Evolutionary conservation across 2,888 invertebrate species (phyloP).

Genomic region (Limnephilus lunatus): DNA sequence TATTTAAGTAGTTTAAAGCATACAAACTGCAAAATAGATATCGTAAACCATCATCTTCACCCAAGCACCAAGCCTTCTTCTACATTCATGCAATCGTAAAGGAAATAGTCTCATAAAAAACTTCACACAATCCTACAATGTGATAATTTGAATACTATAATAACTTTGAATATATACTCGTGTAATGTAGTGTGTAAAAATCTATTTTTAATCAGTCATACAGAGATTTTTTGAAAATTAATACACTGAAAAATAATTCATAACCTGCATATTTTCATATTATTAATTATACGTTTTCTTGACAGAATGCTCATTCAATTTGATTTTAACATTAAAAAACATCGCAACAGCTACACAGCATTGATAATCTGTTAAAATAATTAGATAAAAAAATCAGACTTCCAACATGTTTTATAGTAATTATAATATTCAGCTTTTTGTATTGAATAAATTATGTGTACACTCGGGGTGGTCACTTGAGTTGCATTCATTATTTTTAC

Average conservation of each 20-base stretch:
- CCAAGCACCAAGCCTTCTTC: background rate
- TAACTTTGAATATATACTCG: background rate
- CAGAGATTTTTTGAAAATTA: background rate
- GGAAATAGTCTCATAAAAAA: background rate
- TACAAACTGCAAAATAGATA: background rate
- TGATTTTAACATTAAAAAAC: background rate
- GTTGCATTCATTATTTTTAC: background rate
- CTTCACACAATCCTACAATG: background rate
- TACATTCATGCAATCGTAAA: background rate
- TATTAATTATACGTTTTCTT: background rate
- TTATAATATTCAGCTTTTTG: conserved; percentile 9
- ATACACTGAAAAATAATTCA: background rate
- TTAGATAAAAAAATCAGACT: conserved; percentile 5
- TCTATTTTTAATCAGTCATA: background rate
- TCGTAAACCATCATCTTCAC: background rate
- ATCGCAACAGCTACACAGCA: background rate
- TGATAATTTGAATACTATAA: background rate
- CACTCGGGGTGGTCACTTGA: background rate
- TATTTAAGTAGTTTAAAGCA: background rate
- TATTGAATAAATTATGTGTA: conserved; percentile 5
- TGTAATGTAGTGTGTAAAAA: background rate
- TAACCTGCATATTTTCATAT: background rate
- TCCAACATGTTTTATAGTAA: background rate
- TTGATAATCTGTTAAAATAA: conserved; percentile 2
- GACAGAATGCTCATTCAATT: background rate